These are phyloP conservation scores for Dermochelys coriacea DNA, from an alignment of 2,797 vertebrate species.

Conservation along the genomic window DNA sequence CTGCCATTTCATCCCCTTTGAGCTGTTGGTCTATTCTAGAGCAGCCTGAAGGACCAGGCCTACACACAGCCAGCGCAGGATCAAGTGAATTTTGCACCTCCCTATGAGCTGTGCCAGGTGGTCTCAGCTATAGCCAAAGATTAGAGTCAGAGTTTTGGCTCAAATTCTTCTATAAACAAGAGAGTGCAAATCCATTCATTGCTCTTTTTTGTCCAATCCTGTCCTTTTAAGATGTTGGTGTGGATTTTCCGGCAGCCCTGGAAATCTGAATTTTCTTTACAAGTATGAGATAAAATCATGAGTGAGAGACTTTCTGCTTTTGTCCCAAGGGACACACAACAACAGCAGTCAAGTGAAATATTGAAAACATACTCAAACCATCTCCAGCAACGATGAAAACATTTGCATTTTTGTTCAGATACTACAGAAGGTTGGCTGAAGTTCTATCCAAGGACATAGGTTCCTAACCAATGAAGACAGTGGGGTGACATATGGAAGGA, in stretches of 20 bases:
- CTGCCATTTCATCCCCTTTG: background rate
- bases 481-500: background rate
- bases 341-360: background rate
- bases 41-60: background rate
- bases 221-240: background rate
- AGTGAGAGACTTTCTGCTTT: background rate
- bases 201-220: background rate
- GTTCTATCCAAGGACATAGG: background rate
- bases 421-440: background rate
- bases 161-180: background rate
- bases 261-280: background rate
- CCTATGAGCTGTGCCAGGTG: background rate
- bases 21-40: accelerated
- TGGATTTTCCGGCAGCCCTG: background rate
- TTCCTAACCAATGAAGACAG: background rate
- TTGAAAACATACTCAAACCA: background rate
- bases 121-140: background rate
- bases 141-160: background rate
- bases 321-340: background rate
- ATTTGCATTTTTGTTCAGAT: background rate
- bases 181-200: background rate
- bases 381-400: background rate
- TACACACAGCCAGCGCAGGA: background rate
- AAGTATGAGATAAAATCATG: background rate
- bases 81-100: background rate